Percentiles rank a stretch among this genome's conserved stretches.
Evolutionary conservation across 2,888 invertebrate genomes (phyloP).

Genomic region (Idaea dimidiata): DNA sequence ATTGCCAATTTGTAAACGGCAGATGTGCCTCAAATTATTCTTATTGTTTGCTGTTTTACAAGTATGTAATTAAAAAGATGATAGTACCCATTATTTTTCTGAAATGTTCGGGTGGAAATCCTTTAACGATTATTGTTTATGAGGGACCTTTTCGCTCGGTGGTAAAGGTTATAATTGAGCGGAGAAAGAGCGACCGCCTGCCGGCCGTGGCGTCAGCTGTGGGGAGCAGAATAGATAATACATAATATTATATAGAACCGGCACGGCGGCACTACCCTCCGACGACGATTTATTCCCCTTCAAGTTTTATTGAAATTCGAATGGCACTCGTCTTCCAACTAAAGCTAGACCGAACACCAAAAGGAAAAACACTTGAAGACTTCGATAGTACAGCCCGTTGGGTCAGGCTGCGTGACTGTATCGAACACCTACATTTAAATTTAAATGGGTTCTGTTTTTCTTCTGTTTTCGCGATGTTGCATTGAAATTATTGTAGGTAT

Average conservation of each 20-base stretch:
- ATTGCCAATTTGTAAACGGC: constrained; percentile 35
- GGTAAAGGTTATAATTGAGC: constrained; percentile 11
- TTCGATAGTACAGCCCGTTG: constrained; percentile 11
- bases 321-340: constrained; percentile 44
- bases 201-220: constrained; percentile 48
- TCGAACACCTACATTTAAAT: constrained; percentile 16
- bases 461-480: constrained; percentile 4
- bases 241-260: constrained; percentile 10
- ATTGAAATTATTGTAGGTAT: too few relatives aligned
- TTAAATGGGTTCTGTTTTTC: constrained; percentile 25
- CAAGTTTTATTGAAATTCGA: constrained; percentile 70
- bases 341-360: constrained; percentile 38
- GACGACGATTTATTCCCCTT: constrained; percentile 62
- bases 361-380: constrained; percentile 37
- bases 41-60: constrained; percentile 25
- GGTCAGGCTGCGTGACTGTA: constrained; percentile 14
- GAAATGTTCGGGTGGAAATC: constrained; percentile 8
- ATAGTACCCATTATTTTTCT: constrained; percentile 38
- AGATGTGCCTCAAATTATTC: constrained; percentile 35
- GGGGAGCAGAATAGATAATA: constrained; percentile 47
- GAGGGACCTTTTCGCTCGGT: neutral
- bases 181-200: constrained; percentile 9
- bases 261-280: constrained; percentile 33
- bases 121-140: neutral
- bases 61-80: constrained; percentile 11